Evolutionary conservation across 2,113 vertebrate genomes (phyloP).

Genomic region (Myiagra hebetior): DNA sequence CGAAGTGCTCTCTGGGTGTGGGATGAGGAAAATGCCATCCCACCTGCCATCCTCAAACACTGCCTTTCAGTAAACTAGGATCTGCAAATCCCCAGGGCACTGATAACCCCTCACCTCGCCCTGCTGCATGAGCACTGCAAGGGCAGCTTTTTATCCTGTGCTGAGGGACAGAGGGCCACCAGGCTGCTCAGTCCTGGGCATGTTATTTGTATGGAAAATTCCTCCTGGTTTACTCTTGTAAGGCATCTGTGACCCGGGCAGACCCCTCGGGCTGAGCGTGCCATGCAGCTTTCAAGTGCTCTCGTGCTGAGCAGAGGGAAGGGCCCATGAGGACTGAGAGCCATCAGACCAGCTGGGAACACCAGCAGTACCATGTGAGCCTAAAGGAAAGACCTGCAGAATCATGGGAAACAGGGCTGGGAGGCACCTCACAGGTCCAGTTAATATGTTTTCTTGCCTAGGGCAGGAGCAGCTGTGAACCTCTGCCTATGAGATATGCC

Average conservation of each 20-base stretch:
- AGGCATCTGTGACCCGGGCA: rapidly evolving
- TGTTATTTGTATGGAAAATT: neutral
- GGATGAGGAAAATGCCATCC: neutral
- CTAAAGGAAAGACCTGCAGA: neutral
- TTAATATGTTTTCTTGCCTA: neutral
- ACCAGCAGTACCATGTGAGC: neutral
- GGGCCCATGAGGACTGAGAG: neutral
- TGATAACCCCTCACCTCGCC: neutral
- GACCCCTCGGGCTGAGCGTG: rapidly evolving
- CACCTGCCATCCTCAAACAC: rapidly evolving
- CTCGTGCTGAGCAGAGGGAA: rapidly evolving
- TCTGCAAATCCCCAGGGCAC: neutral
- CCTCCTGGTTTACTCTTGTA: neutral
- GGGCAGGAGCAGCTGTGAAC: neutral
- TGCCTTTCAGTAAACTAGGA: neutral
- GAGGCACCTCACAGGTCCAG: neutral
- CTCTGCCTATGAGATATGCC: neutral
- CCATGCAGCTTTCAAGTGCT: neutral
- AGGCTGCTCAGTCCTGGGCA: neutral
- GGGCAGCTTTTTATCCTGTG: neutral
- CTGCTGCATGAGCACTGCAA: neutral
- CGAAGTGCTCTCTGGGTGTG: neutral
- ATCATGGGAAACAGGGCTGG: neutral
- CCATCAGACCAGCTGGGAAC: neutral
- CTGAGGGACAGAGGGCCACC: neutral